Conservation (phyloP, 2,797 vertebrate species). For the Pelodytes ibericus region DNA sequence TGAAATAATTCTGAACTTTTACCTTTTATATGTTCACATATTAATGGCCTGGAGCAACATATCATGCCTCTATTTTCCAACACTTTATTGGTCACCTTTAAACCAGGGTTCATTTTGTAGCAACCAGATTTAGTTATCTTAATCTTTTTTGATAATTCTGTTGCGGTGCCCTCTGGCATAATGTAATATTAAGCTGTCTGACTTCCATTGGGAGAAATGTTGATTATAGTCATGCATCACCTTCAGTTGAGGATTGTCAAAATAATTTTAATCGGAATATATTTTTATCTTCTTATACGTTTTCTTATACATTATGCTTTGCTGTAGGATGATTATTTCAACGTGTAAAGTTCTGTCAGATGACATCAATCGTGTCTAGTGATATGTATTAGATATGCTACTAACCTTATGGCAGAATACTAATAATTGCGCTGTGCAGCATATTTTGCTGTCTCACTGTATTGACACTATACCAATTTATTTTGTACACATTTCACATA, state of each 20-base stretch:
- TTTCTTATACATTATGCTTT: constrained; percentile 45
- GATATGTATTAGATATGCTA: not conserved
- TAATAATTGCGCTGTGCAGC: too few species aligned
- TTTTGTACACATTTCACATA: too few species aligned
- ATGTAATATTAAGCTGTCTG: constrained; percentile 39
- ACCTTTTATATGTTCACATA: constrained; percentile 29
- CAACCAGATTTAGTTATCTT: constrained; percentile 45
- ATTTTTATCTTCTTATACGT: constrained; percentile 34
- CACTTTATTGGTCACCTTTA: constrained; percentile 32
- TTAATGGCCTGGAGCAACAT: constrained; percentile 28
- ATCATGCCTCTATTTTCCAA: constrained; percentile 15
- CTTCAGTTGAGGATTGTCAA: constrained; percentile 40
- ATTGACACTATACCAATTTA: too few species aligned
- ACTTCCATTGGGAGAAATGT: constrained; percentile 30
- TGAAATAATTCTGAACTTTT: constrained; percentile 25
- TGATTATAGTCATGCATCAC: constrained; percentile 55
- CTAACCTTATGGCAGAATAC: too few species aligned
- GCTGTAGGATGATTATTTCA: not conserved
- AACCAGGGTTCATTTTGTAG: constrained; percentile 43
- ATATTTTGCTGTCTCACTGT: too few species aligned
- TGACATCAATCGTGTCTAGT: not conserved
- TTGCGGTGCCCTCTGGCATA: constrained; percentile 48
- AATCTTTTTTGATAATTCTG: constrained; percentile 48
- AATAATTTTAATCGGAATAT: constrained; percentile 36
- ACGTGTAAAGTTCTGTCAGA: too few species aligned